phyloP scores from a whole-genome alignment of 2,113 vertebrate genomes.

The Willisornis vidua region DNA sequence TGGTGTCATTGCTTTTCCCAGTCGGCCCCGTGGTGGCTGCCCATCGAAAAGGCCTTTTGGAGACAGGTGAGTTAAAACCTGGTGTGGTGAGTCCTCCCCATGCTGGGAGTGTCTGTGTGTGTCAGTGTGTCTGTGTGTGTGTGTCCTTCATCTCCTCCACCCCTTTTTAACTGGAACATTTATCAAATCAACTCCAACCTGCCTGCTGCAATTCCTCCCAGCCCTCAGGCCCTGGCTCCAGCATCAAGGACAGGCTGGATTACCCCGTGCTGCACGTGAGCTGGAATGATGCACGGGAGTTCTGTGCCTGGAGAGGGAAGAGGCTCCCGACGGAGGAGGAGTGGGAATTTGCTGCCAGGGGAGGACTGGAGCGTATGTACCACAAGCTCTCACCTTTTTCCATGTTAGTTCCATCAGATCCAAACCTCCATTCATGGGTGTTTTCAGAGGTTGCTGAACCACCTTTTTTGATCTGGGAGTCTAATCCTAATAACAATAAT shows the following conservation, averaged over 20 bases:
- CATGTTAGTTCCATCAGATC: neutral
- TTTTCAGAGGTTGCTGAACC: neutral
- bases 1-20: slow-evolving; percentile 13
- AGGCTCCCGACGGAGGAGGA: slow-evolving; percentile 89
- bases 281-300: slow-evolving; percentile 91
- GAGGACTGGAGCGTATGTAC: slow-evolving; percentile 84
- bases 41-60: slow-evolving; percentile 90
- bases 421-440: neutral
- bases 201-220: slow-evolving; percentile 26
- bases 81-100: fast-evolving
- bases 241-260: slow-evolving; percentile 84
- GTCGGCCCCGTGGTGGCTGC: slow-evolving; percentile 96
- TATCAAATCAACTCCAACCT: neutral
- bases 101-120: fast-evolving
- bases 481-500: neutral
- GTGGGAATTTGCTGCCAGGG: slow-evolving; percentile 95
- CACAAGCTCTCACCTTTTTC: neutral
- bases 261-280: slow-evolving; percentile 93
- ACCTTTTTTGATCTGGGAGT: neutral
- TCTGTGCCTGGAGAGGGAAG: slow-evolving; percentile 86
- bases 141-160: neutral
- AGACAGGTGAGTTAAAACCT: slow-evolving; percentile 81
- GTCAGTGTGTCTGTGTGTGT: too few species aligned
- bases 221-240: slow-evolving; percentile 91
- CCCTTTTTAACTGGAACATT: neutral